Base-by-base conservation (phyloP, 2,888 invertebrate genomes). In the Aradus depressus region DNA sequence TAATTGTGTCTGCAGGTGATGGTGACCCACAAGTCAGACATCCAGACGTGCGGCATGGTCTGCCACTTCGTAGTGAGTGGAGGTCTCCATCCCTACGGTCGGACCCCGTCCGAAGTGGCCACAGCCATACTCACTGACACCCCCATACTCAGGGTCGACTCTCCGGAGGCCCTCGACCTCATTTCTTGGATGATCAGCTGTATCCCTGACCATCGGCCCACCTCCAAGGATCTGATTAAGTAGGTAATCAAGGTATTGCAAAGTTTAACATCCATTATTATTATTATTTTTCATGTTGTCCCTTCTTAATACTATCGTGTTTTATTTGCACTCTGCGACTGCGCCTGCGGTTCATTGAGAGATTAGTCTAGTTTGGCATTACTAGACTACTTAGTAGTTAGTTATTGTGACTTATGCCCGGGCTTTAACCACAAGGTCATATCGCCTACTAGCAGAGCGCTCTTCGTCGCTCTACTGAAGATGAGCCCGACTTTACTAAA, bases 21-120 rank as follows among this genome's bases (percentile, higher is more conserved):
- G 25, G 53, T 51, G 19, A 44, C 47, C 8, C 38, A 25, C n/a
- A 60, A 63, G 31, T 66, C 69, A 2, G 70, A 70, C 59, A 63
- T 69, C 18, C 68, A 68, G 62, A 66, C 67, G 12, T 65, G 68
- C 47, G 69, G 61, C 5, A 59, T 60, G 59, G 41, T 60, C 19
- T 60, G 68, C n/a, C 68, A 70, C 56, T 70, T 66, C 56, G 62
- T 68, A n/a, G 54, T 66, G 28, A 66, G 67, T 4, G 64, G 64
- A 8, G 70, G 70, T 1, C 58, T 63, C 3, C 70, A 71, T 59
- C 69, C 69, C 0, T 71, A 65, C 48, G 70, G 70, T 3, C 60
- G 61, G 5, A 63, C 62, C 6, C 61, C 66, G 37, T 59, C 60
- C 3, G 65, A 66, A 10, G 70, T 70, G 18, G 67, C 68, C 51